Conservation (phyloP, 2,113 vertebrate genomes). For the Phoenicopterus ruber region DNA sequence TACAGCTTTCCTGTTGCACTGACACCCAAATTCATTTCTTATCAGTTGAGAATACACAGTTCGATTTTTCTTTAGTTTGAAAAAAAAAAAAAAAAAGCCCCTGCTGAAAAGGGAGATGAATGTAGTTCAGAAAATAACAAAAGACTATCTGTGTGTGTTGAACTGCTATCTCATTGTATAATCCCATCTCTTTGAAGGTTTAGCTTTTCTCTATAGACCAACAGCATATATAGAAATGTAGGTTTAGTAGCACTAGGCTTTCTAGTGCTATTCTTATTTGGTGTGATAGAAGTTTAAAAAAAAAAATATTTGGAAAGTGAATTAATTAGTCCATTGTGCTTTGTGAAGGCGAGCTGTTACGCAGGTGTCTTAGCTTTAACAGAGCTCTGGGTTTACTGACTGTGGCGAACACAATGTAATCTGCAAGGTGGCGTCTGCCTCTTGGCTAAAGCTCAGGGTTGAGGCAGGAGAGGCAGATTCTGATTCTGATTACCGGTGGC, state of each 20-base stretch:
- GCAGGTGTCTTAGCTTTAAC: background rate
- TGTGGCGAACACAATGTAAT: rapidly evolving
- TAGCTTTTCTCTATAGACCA: background rate
- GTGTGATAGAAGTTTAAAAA: background rate
- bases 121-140: slow-evolving; percentile 49
- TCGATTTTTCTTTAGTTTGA: slow-evolving; percentile 19
- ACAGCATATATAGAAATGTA: background rate
- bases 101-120: slow-evolving; percentile 32
- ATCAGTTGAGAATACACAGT: slow-evolving; percentile 9
- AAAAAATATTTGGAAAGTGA: background rate
- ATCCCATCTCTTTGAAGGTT: slow-evolving; percentile 33
- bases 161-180: slow-evolving; percentile 32
- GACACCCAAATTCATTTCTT: slow-evolving; percentile 35
- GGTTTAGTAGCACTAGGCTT: background rate
- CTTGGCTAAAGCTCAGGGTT: background rate
- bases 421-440: background rate
- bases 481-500: background rate
- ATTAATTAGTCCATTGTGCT: background rate
- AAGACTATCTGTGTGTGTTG: slow-evolving; percentile 24
- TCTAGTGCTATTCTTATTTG: background rate
- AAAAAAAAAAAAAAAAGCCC: background rate
- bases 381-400: background rate
- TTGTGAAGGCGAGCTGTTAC: background rate
- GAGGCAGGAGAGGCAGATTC: background rate
- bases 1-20: background rate